These are phyloP conservation scores for Metaphire vulgaris DNA, from an alignment of 1,140 invertebrate species.

Conservation along the genomic window DNA sequence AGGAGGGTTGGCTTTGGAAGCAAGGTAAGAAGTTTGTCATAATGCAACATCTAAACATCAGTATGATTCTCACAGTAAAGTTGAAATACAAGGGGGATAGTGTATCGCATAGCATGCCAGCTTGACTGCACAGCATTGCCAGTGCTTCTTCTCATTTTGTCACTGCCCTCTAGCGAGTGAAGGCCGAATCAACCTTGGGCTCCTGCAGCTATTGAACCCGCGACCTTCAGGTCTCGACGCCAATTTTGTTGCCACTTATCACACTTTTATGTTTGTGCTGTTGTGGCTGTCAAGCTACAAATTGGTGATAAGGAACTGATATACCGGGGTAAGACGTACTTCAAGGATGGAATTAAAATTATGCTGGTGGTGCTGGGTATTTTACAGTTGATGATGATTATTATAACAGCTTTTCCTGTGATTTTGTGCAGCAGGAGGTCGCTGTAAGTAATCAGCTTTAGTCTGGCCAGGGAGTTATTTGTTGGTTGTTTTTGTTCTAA, in stretches of 20 bases:
- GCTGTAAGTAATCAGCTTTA: constrained; percentile 21
- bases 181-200: too few relatives aligned
- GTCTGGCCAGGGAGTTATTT: constrained; percentile 4
- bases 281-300: background rate
- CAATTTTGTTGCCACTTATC: background rate
- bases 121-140: too few relatives aligned
- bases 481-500: background rate
- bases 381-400: background rate
- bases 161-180: too few relatives aligned
- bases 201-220: too few relatives aligned
- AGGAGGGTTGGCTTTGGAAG: constrained; percentile 99
- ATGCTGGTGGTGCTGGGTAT: background rate
- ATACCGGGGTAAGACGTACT: too few relatives aligned
- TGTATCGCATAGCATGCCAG: too few relatives aligned
- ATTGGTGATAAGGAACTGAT: too few relatives aligned
- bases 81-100: too few relatives aligned
- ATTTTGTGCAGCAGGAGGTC: constrained; percentile 22
- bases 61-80: too few relatives aligned
- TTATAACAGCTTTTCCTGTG: background rate
- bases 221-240: too few relatives aligned
- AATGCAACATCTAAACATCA: too few relatives aligned
- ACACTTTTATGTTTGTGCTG: background rate
- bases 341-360: constrained; percentile 5
- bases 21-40: constrained; percentile 75
- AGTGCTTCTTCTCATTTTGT: too few relatives aligned